phyloP scores from a whole-genome alignment of 2,888 invertebrate genomes.

The Esperia sulphurella region DNA sequence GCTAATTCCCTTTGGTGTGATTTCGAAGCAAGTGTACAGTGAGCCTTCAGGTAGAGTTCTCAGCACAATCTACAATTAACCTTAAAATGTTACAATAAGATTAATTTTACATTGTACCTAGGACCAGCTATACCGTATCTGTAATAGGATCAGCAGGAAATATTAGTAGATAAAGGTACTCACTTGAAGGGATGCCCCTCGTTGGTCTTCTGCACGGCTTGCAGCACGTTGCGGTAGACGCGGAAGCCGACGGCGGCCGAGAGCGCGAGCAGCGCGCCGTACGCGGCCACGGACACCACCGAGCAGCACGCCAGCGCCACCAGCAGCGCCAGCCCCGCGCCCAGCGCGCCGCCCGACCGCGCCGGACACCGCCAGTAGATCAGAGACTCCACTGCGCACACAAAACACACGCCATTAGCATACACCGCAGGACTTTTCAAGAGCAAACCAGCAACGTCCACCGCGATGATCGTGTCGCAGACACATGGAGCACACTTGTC shows the following conservation, averaged over 20 bases:
- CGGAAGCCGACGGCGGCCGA: constrained; percentile 95
- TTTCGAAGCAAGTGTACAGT: too few relatives aligned
- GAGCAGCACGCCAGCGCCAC: constrained; percentile 97
- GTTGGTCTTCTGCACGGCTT: constrained; percentile 96
- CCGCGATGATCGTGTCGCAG: too few relatives aligned
- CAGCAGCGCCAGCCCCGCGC: constrained; percentile 91
- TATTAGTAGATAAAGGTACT: constrained; percentile 46
- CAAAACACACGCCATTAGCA: not conserved
- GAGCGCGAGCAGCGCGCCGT: constrained; percentile 91
- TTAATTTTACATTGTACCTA: too few relatives aligned
- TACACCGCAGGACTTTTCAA: not conserved
- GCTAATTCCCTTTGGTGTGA: too few relatives aligned
- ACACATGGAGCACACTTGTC: too few relatives aligned
- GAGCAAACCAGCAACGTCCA: too few relatives aligned
- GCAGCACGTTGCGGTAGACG: constrained; percentile 96
- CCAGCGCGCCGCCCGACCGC: constrained; percentile 96
- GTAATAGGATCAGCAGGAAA: too few relatives aligned
- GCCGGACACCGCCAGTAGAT: constrained; percentile 99
- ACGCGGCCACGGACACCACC: constrained; percentile 96
- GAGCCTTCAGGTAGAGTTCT: too few relatives aligned
- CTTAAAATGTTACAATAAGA: too few relatives aligned
- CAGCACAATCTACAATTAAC: too few relatives aligned
- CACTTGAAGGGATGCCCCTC: constrained; percentile 99
- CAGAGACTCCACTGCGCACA: constrained; percentile 89
- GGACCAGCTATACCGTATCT: too few relatives aligned